Evolutionary conservation across 2,888 invertebrate species (phyloP).

Genomic region (Drosophila eohydei): DNA sequence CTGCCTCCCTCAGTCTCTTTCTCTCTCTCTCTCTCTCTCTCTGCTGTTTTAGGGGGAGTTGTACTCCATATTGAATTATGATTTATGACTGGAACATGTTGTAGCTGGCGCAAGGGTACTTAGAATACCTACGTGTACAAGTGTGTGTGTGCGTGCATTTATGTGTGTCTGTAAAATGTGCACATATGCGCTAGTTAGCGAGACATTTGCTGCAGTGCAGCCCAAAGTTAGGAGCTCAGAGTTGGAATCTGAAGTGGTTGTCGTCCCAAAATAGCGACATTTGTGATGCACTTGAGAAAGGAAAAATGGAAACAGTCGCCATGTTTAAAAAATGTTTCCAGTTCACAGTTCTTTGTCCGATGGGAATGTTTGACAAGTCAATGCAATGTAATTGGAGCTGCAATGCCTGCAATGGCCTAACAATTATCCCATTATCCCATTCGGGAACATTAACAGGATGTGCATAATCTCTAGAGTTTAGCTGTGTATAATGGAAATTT

Average conservation of each 20-base stretch:
- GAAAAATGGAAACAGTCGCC: constrained; percentile 48
- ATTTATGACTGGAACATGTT: constrained; percentile 78
- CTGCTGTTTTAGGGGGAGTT: constrained; percentile 34
- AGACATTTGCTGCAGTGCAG: constrained; percentile 58
- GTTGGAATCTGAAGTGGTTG: constrained; percentile 59
- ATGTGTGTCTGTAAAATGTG: constrained; percentile 61
- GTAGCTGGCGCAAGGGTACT: constrained; percentile 71
- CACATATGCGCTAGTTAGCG: constrained; percentile 77
- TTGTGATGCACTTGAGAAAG: constrained; percentile 65
- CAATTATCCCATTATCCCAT: constrained; percentile 53
- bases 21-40: constrained; percentile 4
- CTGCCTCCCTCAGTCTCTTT: not conserved
- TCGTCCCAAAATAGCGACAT: constrained; percentile 73
- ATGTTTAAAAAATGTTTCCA: constrained; percentile 46
- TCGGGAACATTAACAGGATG: constrained; percentile 39
- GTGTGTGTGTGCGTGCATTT: constrained; percentile 19
- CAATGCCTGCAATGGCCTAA: constrained; percentile 46
- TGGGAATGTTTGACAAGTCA: constrained; percentile 37
- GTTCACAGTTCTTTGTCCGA: constrained; percentile 7
- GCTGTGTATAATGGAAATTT: not conserved
- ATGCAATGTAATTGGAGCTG: constrained; percentile 64
- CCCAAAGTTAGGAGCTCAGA: constrained; percentile 31
- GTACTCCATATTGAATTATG: constrained; percentile 81
- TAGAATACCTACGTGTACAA: constrained; percentile 40
- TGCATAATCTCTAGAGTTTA: constrained; percentile 29